A percentile compares a stretch with the other conserved stretches of the same genome.
These are phyloP conservation scores for Stercorarius parasiticus DNA, from an alignment of 2,113 vertebrate genomes.

Conservation along the genomic window DNA sequence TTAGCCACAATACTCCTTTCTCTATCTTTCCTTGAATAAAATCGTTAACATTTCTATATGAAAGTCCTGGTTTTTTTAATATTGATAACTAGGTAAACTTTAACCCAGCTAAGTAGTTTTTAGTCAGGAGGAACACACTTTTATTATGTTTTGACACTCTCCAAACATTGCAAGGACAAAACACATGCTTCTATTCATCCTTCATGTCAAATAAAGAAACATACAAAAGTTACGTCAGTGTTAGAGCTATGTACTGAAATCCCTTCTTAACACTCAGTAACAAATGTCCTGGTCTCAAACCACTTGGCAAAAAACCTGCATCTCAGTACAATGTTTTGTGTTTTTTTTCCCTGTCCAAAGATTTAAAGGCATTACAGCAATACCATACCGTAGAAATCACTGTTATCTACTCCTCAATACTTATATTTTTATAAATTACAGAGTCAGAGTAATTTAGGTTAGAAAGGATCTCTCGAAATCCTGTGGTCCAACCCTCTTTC, in stretches of 20 bases:
- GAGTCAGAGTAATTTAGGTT: neutral
- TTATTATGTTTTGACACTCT: neutral
- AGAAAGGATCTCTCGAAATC: neutral
- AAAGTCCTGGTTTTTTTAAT: neutral
- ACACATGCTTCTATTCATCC: neutral
- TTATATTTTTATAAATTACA: neutral
- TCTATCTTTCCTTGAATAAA: neutral
- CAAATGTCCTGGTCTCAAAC: neutral
- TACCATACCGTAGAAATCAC: neutral
- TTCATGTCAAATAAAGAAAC: neutral
- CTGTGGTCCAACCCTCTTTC: neutral
- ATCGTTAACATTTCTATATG: rapidly evolving
- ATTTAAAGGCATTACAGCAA: neutral
- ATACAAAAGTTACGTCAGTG: neutral
- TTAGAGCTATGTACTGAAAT: neutral
- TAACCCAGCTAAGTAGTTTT: neutral
- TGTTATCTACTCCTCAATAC: neutral
- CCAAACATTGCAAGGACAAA: neutral
- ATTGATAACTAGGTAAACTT: neutral
- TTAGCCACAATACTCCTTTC: neutral
- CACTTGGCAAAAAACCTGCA: neutral
- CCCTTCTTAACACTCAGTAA: neutral
- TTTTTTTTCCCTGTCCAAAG: neutral
- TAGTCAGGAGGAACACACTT: neutral
- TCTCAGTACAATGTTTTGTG: neutral